phyloP scores from a whole-genome alignment of 2,797 vertebrate genomes.

The Cryptoblepharus egeriae region DNA sequence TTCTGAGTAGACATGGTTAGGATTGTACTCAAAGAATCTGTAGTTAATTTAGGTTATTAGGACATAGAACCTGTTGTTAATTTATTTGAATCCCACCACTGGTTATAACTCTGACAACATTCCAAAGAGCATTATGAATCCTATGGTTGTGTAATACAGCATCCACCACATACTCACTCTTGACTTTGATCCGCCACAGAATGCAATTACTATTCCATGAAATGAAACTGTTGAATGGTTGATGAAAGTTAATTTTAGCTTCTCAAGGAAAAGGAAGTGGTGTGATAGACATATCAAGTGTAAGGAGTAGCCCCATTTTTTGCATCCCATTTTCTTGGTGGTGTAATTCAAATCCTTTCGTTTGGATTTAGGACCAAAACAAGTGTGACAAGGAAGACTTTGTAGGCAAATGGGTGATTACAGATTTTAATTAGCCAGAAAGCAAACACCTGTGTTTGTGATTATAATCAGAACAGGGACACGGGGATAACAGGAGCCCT shows the following conservation, averaged over 20 bases:
- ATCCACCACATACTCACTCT: neutral
- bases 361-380: neutral
- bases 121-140: neutral
- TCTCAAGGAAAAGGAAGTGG: slow-evolving; percentile 6
- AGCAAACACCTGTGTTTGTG: no score
- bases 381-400: neutral
- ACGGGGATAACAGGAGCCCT: no score
- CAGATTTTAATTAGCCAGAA: no score
- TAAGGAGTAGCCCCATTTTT: slow-evolving; percentile 22
- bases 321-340: slow-evolving; percentile 12
- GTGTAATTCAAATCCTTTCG: neutral
- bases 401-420: no score
- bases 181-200: neutral
- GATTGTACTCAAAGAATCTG: no score
- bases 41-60: no score
- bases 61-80: no score
- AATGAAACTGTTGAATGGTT: no score
- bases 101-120: neutral
- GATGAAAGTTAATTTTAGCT: neutral
- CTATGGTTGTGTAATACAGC: neutral
- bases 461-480: neutral
- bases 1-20: no score
- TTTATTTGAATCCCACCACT: no score
- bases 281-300: slow-evolving; percentile 19
- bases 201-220: neutral